phyloP scores from a whole-genome alignment of 2,888 invertebrate genomes.

The Volucella inflata region DNA sequence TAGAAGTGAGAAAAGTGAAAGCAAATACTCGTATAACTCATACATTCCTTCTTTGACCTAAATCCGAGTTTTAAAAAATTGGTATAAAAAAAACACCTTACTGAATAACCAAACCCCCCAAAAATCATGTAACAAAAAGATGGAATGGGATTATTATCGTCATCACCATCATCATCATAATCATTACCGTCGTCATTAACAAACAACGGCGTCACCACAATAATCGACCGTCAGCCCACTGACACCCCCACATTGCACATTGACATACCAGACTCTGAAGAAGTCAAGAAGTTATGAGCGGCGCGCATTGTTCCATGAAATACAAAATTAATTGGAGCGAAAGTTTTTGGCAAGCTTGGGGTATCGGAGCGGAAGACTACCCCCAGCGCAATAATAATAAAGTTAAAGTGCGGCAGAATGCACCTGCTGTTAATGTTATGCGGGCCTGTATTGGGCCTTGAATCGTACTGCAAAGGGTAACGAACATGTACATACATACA shows the following conservation, averaged over 20 bases:
- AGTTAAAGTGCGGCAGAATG: conserved; percentile 70
- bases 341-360: conserved; percentile 70
- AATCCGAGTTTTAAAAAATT: conserved; percentile 22
- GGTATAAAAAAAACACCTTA: conserved; percentile 45
- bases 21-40: neutral
- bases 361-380: conserved; percentile 68
- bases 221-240: conserved; percentile 54
- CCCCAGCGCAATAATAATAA: conserved; percentile 66
- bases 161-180: conserved; percentile 35
- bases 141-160: conserved; percentile 57
- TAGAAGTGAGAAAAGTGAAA: neutral
- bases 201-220: conserved; percentile 52
- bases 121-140: conserved; percentile 55
- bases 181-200: neutral
- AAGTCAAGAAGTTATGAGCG: conserved; percentile 68
- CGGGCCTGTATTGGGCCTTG: conserved; percentile 36
- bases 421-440: conserved; percentile 66
- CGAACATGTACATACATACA: conserved; percentile 28
- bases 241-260: conserved; percentile 40
- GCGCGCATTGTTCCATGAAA: conserved; percentile 72
- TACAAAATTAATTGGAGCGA: conserved; percentile 72
- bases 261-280: conserved; percentile 29
- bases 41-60: conserved; percentile 49
- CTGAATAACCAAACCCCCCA: conserved; percentile 19
- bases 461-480: conserved; percentile 35